Evolutionary conservation across 2,888 invertebrate genomes (phyloP).

Genomic region (Drosophila buzzatii): DNA sequence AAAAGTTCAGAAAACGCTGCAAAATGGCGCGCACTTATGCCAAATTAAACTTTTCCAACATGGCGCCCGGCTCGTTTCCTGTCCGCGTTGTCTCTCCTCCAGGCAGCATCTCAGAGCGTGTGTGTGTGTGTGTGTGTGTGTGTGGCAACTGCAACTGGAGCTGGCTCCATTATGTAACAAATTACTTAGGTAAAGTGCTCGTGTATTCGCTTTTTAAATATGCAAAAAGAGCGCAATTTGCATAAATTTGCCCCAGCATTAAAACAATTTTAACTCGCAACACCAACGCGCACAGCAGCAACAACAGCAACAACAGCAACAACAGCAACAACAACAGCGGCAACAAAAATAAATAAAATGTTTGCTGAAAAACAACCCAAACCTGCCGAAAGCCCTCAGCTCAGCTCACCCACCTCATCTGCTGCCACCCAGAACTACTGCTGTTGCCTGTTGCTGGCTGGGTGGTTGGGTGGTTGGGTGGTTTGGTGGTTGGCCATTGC

Average conservation of each 20-base stretch:
- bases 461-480: slow-evolving; percentile 29
- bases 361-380: slow-evolving; percentile 34
- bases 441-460: slow-evolving; percentile 55
- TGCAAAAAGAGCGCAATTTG: slow-evolving; percentile 85
- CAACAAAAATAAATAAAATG: slow-evolving; percentile 25
- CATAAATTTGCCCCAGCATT: slow-evolving; percentile 85
- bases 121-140: slow-evolving; percentile 5
- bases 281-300: slow-evolving; percentile 65
- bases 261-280: slow-evolving; percentile 84
- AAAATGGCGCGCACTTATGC: slow-evolving; percentile 82
- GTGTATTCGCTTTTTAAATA: slow-evolving; percentile 85
- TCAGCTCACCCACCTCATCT: background rate
- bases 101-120: slow-evolving; percentile 47
- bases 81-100: slow-evolving; percentile 4
- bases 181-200: slow-evolving; percentile 84
- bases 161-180: slow-evolving; percentile 78
- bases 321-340: background rate
- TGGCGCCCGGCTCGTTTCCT: slow-evolving; percentile 59
- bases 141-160: slow-evolving; percentile 30
- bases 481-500: slow-evolving; percentile 15
- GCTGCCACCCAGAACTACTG: slow-evolving; percentile 16
- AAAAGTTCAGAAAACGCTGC: slow-evolving; percentile 76
- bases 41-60: slow-evolving; percentile 83
- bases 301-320: slow-evolving; percentile 23
- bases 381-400: background rate